phyloP scores from a whole-genome alignment of 2,113 vertebrate genomes.

The Struthio camelus region DNA sequence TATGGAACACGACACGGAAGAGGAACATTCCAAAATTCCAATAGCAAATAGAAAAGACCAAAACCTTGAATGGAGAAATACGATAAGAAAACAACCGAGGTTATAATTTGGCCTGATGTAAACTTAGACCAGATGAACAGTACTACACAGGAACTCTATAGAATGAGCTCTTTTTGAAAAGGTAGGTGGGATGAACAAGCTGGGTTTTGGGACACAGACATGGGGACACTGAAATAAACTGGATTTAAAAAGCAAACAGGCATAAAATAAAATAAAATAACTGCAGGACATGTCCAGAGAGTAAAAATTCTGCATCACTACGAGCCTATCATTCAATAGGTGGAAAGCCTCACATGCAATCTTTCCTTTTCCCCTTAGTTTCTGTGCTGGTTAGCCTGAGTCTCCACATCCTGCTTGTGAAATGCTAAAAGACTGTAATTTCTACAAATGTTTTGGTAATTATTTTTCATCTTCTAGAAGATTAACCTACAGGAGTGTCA shows the following conservation, averaged over 20 bases:
- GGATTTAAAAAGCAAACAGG: not conserved
- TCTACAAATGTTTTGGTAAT: not conserved
- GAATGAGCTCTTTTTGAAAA: not conserved
- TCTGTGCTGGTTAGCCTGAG: not conserved
- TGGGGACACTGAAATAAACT: not conserved
- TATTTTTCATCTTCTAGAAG: not conserved
- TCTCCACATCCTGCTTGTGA: not conserved
- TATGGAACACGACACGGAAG: not conserved
- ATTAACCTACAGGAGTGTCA: not conserved
- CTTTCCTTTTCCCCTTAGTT: not conserved
- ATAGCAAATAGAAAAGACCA: not conserved
- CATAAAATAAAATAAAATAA: not conserved
- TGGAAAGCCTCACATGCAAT: not conserved
- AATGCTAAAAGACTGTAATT: not conserved
- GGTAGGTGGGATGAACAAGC: too few species aligned
- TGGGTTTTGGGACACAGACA: not conserved
- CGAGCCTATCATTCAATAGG: not conserved
- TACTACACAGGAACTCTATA: not conserved
- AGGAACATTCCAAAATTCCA: not conserved
- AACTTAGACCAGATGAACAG: too few species aligned
- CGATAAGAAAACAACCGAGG: not conserved
- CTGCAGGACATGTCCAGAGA: not conserved
- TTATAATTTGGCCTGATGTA: not conserved
- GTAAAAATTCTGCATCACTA: not conserved
- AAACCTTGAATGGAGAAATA: not conserved